Base-by-base conservation (phyloP, 2,113 vertebrate genomes). In the Mustelus asterias region DNA sequence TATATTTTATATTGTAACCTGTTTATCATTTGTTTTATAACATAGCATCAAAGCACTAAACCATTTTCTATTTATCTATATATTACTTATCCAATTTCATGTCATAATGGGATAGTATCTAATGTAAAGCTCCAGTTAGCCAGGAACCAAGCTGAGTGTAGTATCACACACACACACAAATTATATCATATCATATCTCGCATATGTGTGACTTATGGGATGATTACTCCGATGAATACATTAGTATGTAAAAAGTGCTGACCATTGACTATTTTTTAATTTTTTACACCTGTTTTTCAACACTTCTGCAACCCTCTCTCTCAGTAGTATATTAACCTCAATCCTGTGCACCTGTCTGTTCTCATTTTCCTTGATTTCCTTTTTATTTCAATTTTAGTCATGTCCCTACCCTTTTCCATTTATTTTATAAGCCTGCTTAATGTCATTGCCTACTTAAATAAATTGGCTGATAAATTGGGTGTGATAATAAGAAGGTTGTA, bases 401-500 rank as follows among this genome's bases (percentile, higher is more conserved):
- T 65, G 33, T 93, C 67, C 58, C 90, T 93, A 63, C 60, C 58
- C 24, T 65, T 94, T 94, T 94, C 65, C n/a, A 67, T 69, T 69
- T 94, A 69, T 41, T 94, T 94, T 94, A 90, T 90, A 90, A 60
- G 54, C 10, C 54, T 90, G 90, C 90, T 93, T 65, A 90, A 93
- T 93, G 60, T 93, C 90, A 93, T 65, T 65, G 90, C 63, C 90
- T 67, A 67, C 60, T 93, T 67, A 69, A 94, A 69, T 69, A 94
- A 94, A 41, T 94, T 94, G 92, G n/a, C 92, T 94, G 92, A 37
- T 69, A 94, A 94, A 94, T 94, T 94, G 92, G 63, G 29, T 93
- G 29, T 93, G 90, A 67, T 94, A 65, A 94, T 94, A 94, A 90
- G 88, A 90, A 37, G 63, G 63, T 65, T 94, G 20, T 41, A 94